phyloP scores from a whole-genome alignment of 2,888 invertebrate genomes.

The Tanaodytes sp. region DNA sequence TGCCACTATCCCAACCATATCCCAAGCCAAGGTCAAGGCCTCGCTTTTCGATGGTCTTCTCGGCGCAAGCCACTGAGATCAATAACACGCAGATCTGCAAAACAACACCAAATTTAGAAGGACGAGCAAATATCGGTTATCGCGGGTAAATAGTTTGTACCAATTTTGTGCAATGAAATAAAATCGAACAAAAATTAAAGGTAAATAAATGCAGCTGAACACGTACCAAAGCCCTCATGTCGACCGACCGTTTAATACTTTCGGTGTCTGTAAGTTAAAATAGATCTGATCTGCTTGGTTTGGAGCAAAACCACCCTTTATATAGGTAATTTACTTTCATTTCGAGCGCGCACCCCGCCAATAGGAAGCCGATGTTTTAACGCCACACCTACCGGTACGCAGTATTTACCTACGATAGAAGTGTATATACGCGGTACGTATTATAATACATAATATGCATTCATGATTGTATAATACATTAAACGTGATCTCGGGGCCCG shows the following conservation, averaged over 20 bases:
- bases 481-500: constrained; percentile 59
- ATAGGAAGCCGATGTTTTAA: constrained; percentile 65
- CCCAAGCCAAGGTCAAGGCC: constrained; percentile 58
- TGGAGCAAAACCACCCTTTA: constrained; percentile 71
- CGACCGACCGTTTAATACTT: constrained; percentile 59
- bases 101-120: constrained; percentile 58
- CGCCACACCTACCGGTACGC: constrained; percentile 69
- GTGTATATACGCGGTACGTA: constrained; percentile 59
- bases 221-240: constrained; percentile 71
- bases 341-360: constrained; percentile 68
- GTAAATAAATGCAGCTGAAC: neutral
- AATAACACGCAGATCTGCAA: constrained; percentile 73
- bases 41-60: constrained; percentile 65
- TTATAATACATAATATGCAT: constrained; percentile 66
- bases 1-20: constrained; percentile 12
- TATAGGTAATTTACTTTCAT: constrained; percentile 73
- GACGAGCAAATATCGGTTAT: neutral
- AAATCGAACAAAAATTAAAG: neutral
- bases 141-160: too few species aligned
- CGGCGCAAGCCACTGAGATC: constrained; percentile 70
- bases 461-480: constrained; percentile 66
- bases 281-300: constrained; percentile 65
- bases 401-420: constrained; percentile 62
- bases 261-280: constrained; percentile 57
- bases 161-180: too few species aligned